Evolutionary conservation across 2,797 vertebrate genomes (phyloP).

Genomic region (Mionectes olivaceus): DNA sequence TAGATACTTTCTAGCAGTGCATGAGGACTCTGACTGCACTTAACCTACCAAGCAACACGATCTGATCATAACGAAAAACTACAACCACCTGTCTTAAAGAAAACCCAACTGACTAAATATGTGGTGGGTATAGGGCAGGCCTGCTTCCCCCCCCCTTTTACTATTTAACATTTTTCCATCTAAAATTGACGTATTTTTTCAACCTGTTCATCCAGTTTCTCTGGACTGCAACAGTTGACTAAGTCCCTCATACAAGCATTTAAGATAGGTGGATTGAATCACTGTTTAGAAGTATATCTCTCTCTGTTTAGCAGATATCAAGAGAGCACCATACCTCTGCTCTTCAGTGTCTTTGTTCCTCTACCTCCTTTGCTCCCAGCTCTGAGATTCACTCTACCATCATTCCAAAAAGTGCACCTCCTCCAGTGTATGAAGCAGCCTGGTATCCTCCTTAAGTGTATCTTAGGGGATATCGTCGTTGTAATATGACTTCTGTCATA

Average conservation of each 20-base stretch:
- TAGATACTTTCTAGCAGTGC: not conserved
- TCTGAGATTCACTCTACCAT: not conserved
- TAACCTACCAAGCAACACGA: not conserved
- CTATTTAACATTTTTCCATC: not conserved
- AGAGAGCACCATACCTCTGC: not conserved
- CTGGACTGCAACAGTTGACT: not conserved
- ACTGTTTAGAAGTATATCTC: not conserved
- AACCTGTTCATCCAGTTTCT: not conserved
- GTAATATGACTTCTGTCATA: not conserved
- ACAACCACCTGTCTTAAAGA: not conserved
- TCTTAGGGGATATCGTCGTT: not conserved
- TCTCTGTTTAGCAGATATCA: not conserved
- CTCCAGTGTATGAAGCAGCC: not conserved
- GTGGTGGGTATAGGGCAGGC: rapidly evolving
- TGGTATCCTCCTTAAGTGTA: not conserved
- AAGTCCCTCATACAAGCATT: not conserved
- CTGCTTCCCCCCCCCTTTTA: not conserved
- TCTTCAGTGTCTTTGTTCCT: not conserved
- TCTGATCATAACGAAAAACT: not conserved
- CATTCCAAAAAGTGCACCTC: not conserved
- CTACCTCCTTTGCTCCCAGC: not conserved
- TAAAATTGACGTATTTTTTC: not conserved
- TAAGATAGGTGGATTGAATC: not conserved
- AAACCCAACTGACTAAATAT: not conserved
- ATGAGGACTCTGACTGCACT: not conserved